Conservation (phyloP, 2,797 vertebrate genomes). For the Coracias cyanogaster region DNA sequence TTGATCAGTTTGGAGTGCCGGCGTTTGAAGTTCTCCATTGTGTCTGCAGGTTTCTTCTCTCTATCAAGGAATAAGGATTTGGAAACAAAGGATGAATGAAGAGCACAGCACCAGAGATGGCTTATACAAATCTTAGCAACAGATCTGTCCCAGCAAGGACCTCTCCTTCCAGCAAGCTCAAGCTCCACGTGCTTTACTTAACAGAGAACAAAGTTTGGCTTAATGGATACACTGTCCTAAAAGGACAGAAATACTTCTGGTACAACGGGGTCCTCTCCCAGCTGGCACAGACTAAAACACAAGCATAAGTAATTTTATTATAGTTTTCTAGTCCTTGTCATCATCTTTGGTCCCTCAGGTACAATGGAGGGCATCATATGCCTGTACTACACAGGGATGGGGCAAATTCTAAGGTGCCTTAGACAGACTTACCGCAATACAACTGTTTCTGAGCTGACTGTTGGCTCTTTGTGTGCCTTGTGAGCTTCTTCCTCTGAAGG, state of each 20-base stretch:
- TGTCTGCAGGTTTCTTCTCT: slow-evolving; percentile 75
- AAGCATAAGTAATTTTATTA: not conserved
- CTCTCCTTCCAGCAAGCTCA: not conserved
- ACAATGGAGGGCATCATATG: not conserved
- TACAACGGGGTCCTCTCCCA: not conserved
- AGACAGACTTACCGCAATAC: slow-evolving; percentile 73
- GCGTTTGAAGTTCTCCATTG: slow-evolving; percentile 64
- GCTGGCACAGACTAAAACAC: not conserved
- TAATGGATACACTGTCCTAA: not conserved
- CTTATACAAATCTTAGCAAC: not conserved
- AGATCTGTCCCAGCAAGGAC: not conserved
- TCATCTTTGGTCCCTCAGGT: not conserved
- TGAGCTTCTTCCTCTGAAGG: slow-evolving; percentile 55
- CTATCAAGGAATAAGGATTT: slow-evolving; percentile 47
- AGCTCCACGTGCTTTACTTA: not conserved
- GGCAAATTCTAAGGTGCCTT: not conserved
- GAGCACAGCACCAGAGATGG: not conserved
- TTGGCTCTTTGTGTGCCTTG: slow-evolving; percentile 38
- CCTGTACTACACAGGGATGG: not conserved
- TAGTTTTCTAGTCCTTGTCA: not conserved
- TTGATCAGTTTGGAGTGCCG: slow-evolving; percentile 80
- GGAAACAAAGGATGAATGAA: not conserved
- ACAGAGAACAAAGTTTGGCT: not conserved
- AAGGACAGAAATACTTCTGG: not conserved
- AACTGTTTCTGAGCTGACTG: slow-evolving; percentile 54